A percentile compares a stretch with the other conserved stretches of the same genome.
phyloP scores from a whole-genome alignment of 2,888 invertebrate genomes.

The Mimumesa dahlbomi region DNA sequence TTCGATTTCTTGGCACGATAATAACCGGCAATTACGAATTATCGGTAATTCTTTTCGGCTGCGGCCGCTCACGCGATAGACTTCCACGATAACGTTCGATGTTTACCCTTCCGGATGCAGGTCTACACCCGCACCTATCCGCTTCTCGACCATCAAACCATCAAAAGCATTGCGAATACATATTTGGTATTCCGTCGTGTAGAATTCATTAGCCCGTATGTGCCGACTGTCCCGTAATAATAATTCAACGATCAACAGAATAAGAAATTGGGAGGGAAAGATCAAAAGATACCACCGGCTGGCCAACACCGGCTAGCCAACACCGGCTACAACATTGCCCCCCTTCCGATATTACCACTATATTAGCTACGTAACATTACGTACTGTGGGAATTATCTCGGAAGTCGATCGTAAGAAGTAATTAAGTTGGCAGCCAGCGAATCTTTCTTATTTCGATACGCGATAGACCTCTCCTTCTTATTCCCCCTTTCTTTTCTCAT shows the following conservation, averaged over 20 bases:
- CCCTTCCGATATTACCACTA: background rate
- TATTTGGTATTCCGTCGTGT: too few relatives aligned
- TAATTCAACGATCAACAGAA: slow-evolving; percentile 23
- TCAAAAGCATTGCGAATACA: too few relatives aligned
- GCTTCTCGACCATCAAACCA: too few relatives aligned
- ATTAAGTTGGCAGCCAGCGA: slow-evolving; percentile 34
- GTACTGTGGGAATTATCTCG: slow-evolving; percentile 25
- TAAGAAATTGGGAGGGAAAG: background rate
- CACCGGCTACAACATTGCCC: background rate
- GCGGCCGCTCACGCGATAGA: slow-evolving; percentile 62
- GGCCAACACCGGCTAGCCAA: background rate
- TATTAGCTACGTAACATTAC: slow-evolving; percentile 22
- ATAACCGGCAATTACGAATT: slow-evolving; percentile 73
- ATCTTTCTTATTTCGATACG: slow-evolving; percentile 24
- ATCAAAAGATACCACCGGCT: slow-evolving; percentile 20
- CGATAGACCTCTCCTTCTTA: too few relatives aligned
- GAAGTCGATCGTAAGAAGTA: slow-evolving; percentile 36
- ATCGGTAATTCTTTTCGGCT: slow-evolving; percentile 69
- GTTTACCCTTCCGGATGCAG: slow-evolving; percentile 71
- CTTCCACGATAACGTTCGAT: slow-evolving; percentile 56
- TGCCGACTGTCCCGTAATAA: background rate
- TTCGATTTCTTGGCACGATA: slow-evolving; percentile 63
- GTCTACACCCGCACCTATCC: slow-evolving; percentile 59
- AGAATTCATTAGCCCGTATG: slow-evolving; percentile 30
- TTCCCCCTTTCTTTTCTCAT: too few relatives aligned